Evolutionary conservation across 2,113 vertebrate species (phyloP).

Genomic region (Xyrauchen texanus): DNA sequence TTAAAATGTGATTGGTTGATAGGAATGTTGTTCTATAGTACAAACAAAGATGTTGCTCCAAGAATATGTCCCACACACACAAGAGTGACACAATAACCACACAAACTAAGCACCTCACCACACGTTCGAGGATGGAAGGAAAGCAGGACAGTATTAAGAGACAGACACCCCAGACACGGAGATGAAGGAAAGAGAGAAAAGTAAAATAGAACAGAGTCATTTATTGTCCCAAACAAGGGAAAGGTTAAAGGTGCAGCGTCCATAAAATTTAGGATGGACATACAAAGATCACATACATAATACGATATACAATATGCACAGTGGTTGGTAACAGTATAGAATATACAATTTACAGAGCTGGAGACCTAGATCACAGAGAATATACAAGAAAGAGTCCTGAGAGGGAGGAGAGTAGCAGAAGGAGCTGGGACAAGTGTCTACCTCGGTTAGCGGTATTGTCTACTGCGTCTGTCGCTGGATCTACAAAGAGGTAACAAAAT

Average conservation of each 20-base stretch:
- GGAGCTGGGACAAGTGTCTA: constrained; percentile 74
- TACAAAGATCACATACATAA: constrained; percentile 76
- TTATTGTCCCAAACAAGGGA: constrained; percentile 76
- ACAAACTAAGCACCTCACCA: constrained; percentile 11
- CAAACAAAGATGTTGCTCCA: too few species aligned
- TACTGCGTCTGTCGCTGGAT: constrained; percentile 28
- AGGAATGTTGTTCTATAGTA: too few species aligned
- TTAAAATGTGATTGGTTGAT: too few species aligned
- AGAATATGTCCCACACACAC: constrained; percentile 22
- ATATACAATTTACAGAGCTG: constrained; percentile 75
- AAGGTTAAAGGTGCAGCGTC: constrained; percentile 67
- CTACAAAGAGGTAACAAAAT: constrained; percentile 14
- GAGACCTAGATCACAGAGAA: constrained; percentile 66
- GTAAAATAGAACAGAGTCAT: constrained; percentile 80
- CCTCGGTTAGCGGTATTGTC: constrained; percentile 66
- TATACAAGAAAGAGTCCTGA: constrained; percentile 77
- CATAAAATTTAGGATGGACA: constrained; percentile 77
- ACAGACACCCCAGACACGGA: constrained; percentile 56
- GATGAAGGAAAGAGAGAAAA: constrained; percentile 67
- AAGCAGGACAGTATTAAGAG: constrained; percentile 52
- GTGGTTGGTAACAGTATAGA: constrained; percentile 75
- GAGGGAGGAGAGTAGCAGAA: constrained; percentile 70
- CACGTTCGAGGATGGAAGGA: constrained; percentile 43
- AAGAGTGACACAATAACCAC: constrained; percentile 12
- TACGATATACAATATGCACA: constrained; percentile 83